Percentiles rank a stretch among this genome's conserved stretches.
phyloP scores from a whole-genome alignment of 2,113 vertebrate species.

The Channa maculata region DNA sequence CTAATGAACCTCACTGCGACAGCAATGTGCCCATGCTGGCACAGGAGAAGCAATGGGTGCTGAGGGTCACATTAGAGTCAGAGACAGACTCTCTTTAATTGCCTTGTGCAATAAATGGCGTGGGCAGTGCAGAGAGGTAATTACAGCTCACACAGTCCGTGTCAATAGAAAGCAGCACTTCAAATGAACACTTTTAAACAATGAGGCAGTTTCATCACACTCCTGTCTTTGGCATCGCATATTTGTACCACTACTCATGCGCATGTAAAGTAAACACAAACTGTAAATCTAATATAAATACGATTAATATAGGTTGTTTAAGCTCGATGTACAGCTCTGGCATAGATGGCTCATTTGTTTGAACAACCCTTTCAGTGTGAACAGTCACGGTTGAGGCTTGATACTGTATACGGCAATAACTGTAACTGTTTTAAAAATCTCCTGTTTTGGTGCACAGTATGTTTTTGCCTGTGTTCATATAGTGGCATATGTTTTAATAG shows the following conservation, averaged over 20 bases:
- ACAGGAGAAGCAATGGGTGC: slow-evolving; percentile 22
- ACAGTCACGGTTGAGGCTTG: too few species aligned
- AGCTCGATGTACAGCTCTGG: too few species aligned
- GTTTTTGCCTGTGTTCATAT: too few species aligned
- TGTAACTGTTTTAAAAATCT: too few species aligned
- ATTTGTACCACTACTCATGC: neutral
- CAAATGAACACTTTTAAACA: slow-evolving; percentile 27
- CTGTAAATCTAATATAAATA: neutral
- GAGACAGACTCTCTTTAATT: slow-evolving; percentile 57
- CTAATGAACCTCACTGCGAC: slow-evolving; percentile 25
- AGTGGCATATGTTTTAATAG: too few species aligned
- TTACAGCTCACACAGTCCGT: slow-evolving; percentile 30
- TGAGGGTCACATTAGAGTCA: slow-evolving; percentile 46
- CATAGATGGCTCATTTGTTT: too few species aligned
- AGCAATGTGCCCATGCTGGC: slow-evolving; percentile 26
- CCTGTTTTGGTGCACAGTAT: too few species aligned
- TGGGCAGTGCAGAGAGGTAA: slow-evolving; percentile 38
- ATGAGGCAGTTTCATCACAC: neutral
- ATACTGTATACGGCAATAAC: too few species aligned
- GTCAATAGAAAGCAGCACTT: slow-evolving; percentile 25
- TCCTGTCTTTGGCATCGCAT: neutral
- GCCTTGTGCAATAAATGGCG: slow-evolving; percentile 33
- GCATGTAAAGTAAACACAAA: neutral
- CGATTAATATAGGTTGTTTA: neutral
- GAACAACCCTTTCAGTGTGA: too few species aligned